Evolutionary conservation across 2,888 invertebrate species (phyloP).

Genomic region (Chromoteleia sp.): DNA sequence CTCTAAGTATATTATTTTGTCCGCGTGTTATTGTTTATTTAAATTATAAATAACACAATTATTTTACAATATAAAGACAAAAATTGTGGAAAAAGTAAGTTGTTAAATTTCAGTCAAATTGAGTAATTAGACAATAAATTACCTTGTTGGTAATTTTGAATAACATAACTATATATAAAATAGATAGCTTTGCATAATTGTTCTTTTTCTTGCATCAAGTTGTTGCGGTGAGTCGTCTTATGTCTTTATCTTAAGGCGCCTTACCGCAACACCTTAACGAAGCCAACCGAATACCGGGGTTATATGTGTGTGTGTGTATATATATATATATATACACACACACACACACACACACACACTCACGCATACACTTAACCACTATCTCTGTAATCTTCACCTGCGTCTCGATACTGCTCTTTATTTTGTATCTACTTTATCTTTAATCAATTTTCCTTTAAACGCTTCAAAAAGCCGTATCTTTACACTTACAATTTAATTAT

Average conservation of each 20-base stretch:
- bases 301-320: too few relatives aligned
- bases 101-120: too few relatives aligned
- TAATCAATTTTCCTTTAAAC: constrained; percentile 36
- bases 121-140: too few relatives aligned
- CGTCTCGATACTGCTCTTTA: constrained; percentile 32
- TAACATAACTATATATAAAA: constrained; percentile 4
- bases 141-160: too few relatives aligned
- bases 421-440: constrained; percentile 41
- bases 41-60: too few relatives aligned
- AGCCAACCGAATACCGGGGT: constrained; percentile 19
- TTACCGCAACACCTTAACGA: constrained; percentile 44
- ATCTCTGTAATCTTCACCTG: constrained; percentile 47
- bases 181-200: constrained; percentile 13
- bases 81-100: too few relatives aligned
- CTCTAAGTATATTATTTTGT: too few relatives aligned
- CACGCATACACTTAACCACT: constrained; percentile 33
- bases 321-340: too few relatives aligned
- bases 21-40: too few relatives aligned
- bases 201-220: constrained; percentile 19
- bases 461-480: constrained; percentile 22
- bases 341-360: too few relatives aligned
- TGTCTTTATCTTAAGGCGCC: constrained; percentile 50
- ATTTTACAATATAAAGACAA: too few relatives aligned
- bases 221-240: constrained; percentile 29
- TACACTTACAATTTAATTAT: constrained; percentile 30